Base-by-base conservation (phyloP, 2,888 invertebrate species). In the Anagyrus pseudococci region DNA sequence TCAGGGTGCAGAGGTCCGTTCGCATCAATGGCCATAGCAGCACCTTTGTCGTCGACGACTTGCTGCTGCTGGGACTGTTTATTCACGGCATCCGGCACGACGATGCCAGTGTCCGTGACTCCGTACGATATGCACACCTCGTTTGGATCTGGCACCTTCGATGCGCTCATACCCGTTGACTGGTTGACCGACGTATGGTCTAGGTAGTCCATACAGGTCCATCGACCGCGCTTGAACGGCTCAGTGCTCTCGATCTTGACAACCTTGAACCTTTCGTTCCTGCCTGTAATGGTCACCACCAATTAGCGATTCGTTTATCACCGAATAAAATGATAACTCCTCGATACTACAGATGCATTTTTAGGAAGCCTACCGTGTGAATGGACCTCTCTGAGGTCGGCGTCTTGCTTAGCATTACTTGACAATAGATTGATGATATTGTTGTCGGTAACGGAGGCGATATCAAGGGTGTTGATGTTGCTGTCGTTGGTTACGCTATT, bases 171-270 rank as follows among this genome's bases (percentile, higher is more conserved):
- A 1, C 75, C 78, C 15, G 72, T 77, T 8, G 78, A 67, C 37
- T 80, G 72, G 79, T 82, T 70, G 2, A 77, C 78, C n/a, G 79
- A 83, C 72, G 91, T 90, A 75, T 94, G 92, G 83, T 96, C 95
- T 74, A 94, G 84, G 81, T 93, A 96, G 82, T 96, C 96, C 90
- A 94, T 92, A 82, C 96, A 96, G 82, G 90, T 89, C 96, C 96
- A 96, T 71, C 96, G 86, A 25, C 96, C 96, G 62, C 96, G 87
- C 72, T 92, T 89, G 78, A 94, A 95, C 19, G 96, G 95, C 82
- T 94, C 94, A n/a, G 93, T 93, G 73, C 94, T 94, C 83, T 95
- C 95, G 72, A 96, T 94, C 85, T 96, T 96, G 41, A 96, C 96
- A 73, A 96, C 94, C 62, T 77, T 94, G 82, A 96, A 96, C 69